Evolutionary conservation across 2,888 invertebrate species (phyloP).

Genomic region (Pseudolycoriella hygida): DNA sequence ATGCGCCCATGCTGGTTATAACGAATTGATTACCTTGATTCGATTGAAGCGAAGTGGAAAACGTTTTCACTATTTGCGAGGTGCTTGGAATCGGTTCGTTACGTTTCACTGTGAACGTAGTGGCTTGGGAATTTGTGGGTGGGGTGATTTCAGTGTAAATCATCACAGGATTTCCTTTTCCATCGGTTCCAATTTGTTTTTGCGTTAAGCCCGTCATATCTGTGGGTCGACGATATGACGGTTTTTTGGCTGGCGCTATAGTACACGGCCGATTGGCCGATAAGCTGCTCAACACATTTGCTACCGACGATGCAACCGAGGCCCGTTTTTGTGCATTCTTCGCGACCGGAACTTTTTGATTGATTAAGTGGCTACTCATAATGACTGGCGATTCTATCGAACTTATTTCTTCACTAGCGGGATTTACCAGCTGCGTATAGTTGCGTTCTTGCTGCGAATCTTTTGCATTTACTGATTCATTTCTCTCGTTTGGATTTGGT

Average conservation of each 20-base stretch:
- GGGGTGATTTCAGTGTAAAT: not conserved
- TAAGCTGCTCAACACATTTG: too few species aligned
- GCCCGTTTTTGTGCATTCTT: too few species aligned
- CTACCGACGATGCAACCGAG: too few species aligned
- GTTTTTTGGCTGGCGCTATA: conserved; percentile 13
- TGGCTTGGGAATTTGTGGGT: not conserved
- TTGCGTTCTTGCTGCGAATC: too few species aligned
- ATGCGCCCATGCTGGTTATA: conserved; percentile 18
- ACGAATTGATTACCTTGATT: conserved; percentile 12
- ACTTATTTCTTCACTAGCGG: too few species aligned
- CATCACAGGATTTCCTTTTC: conserved; percentile 23
- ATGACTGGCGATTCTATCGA: too few species aligned
- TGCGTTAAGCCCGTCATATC: not conserved
- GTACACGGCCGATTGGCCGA: too few species aligned
- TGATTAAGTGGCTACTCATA: too few species aligned
- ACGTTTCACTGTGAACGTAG: not conserved
- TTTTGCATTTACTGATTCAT: too few species aligned
- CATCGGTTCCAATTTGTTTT: conserved; percentile 16
- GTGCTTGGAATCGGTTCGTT: not conserved
- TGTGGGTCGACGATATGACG: conserved; percentile 2
- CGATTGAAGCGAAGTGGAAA: not conserved
- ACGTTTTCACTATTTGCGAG: conserved; percentile 16
- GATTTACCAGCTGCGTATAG: too few species aligned
- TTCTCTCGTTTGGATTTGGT: too few species aligned
- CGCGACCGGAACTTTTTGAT: too few species aligned